phyloP scores from a whole-genome alignment of 2,113 vertebrate species.

The Pterophyllum scalare region DNA sequence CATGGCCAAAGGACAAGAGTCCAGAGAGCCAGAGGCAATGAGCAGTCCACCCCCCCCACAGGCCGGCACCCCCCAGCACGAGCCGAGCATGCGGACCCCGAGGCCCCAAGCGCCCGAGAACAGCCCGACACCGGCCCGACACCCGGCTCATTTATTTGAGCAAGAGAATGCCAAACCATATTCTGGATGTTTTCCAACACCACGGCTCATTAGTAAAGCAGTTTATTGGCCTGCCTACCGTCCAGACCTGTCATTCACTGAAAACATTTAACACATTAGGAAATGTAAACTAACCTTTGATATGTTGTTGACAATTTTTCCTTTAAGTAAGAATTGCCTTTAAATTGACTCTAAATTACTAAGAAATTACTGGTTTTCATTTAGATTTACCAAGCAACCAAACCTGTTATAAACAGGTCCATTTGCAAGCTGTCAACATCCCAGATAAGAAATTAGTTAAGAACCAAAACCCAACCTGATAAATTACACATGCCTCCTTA shows the following conservation, averaged over 20 bases:
- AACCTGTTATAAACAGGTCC: background rate
- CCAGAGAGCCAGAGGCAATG: too few species aligned
- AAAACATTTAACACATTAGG: background rate
- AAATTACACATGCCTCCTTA: constrained; percentile 22
- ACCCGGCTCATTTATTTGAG: too few species aligned
- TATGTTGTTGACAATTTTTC: background rate
- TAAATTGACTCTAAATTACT: too few species aligned
- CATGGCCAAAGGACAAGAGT: too few species aligned
- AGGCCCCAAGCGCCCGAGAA: too few species aligned
- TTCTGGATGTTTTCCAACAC: background rate
- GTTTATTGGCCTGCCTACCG: background rate
- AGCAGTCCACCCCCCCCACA: too few species aligned
- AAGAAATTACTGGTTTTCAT: background rate
- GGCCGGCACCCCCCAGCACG: too few species aligned
- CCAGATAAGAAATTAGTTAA: background rate
- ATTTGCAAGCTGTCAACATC: background rate
- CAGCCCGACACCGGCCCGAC: too few species aligned
- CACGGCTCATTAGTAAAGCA: background rate
- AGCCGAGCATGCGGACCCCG: too few species aligned
- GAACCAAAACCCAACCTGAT: constrained; percentile 1
- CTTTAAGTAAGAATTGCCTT: background rate
- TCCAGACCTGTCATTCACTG: background rate
- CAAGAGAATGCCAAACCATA: background rate
- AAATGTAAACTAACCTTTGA: background rate
- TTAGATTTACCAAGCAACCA: background rate